A percentile compares a stretch with the other conserved stretches of the same genome.
These are phyloP conservation scores for Propithecus deckenii DNA, from an alignment of 2,797 vertebrate genomes.

Conservation along the genomic window DNA sequence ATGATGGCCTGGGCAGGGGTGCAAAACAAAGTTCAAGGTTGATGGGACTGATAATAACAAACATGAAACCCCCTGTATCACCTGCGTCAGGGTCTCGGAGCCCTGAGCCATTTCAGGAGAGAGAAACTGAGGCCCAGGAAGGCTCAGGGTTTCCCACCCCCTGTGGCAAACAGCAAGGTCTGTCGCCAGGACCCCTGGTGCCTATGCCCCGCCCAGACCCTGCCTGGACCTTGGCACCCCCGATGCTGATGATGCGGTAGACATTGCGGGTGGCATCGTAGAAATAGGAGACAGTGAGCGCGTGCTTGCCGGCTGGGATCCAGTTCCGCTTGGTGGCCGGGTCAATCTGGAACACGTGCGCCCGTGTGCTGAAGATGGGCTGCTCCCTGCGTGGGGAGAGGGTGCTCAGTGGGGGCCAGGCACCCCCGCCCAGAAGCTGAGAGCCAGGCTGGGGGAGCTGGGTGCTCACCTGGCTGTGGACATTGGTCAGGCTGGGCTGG, in stretches of 20 bases:
- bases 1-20: constrained; percentile 92
- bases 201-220: not conserved
- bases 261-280: constrained; percentile 94
- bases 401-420: not conserved
- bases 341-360: constrained; percentile 98
- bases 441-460: rapidly evolving
- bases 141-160: not conserved
- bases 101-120: not conserved
- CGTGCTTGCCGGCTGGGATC: constrained; percentile 97
- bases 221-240: constrained; percentile 92
- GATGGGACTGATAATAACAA: not conserved
- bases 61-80: not conserved
- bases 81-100: not conserved
- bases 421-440: not conserved
- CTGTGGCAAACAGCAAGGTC: not conserved
- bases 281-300: constrained; percentile 95
- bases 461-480: constrained; percentile 80
- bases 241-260: constrained; percentile 98
- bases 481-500: constrained; percentile 79
- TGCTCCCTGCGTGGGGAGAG: constrained; percentile 89
- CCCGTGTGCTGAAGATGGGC: constrained; percentile 95
- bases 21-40: constrained; percentile 17
- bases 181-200: rapidly evolving
- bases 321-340: constrained; percentile 96
- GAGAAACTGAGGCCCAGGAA: not conserved